Conservation (phyloP, 2,113 vertebrate species). For the Melanotaenia duboulayi region DNA sequence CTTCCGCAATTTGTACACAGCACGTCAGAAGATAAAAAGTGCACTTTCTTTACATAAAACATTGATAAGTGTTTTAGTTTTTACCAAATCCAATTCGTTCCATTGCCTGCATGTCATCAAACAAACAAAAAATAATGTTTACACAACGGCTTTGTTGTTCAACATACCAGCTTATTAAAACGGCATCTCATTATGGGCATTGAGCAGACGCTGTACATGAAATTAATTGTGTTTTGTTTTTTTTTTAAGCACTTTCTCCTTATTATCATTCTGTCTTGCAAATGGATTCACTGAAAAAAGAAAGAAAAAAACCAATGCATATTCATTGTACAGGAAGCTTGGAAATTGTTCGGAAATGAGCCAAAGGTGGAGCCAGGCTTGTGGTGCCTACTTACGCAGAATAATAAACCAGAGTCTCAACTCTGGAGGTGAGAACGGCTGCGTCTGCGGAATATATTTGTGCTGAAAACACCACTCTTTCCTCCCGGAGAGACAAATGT, state of each 20-base stretch:
- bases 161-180: slow-evolving; percentile 81
- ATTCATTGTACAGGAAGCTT: slow-evolving; percentile 81
- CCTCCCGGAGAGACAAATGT: slow-evolving; percentile 1
- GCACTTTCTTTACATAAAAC: slow-evolving; percentile 31
- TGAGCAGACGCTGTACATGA: slow-evolving; percentile 78
- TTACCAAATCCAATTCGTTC: slow-evolving; percentile 55
- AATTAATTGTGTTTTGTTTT: slow-evolving; percentile 76
- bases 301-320: slow-evolving; percentile 68
- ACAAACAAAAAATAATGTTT: slow-evolving; percentile 82
- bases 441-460: slow-evolving; percentile 30
- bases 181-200: slow-evolving; percentile 78
- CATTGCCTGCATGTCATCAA: slow-evolving; percentile 67
- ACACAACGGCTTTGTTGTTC: slow-evolving; percentile 80
- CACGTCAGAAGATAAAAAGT: slow-evolving; percentile 7
- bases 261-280: slow-evolving; percentile 81
- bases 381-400: slow-evolving; percentile 53
- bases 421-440: slow-evolving; percentile 54
- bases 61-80: slow-evolving; percentile 43
- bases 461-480: slow-evolving; percentile 14
- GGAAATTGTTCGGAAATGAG: slow-evolving; percentile 77
- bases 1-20: background rate
- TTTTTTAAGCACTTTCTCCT: slow-evolving; percentile 79
- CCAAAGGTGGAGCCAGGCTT: slow-evolving; percentile 73
- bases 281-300: slow-evolving; percentile 73
- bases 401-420: slow-evolving; percentile 60